Base-by-base conservation (phyloP, 2,113 vertebrate genomes). In the Ophthalmotilapia sp. region DNA sequence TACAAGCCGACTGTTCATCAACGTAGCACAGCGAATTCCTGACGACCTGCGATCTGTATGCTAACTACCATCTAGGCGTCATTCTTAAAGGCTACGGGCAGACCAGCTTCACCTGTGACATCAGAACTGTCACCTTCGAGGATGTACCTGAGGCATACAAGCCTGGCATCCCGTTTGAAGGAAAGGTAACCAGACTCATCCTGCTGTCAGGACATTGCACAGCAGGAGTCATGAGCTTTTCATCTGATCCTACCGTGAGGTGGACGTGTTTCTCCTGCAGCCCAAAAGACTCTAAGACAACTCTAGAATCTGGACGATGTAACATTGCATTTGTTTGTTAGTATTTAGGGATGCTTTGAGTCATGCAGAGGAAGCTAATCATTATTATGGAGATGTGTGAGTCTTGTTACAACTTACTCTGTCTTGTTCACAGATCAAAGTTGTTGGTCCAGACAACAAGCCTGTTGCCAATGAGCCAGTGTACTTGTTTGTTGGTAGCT, bases 161-260 rank as follows among this genome's bases (percentile, higher is more conserved):
- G 31, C 91, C 84, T 4, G 95, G 96, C 10, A 92, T 96, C 68
- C 7, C 81, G 0, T 95, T 92, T 29, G 92, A 94, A 7, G 96
- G 95, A 87, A 96, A 95, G 95, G 96, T 96, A 93, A 91, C 19
- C 11, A 9, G 12, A 85, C 42, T 77, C 42, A n/a, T 7, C 40
- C 21, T 45, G 38, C 21, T 73, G 14, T 19, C 23, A 75, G 68
- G 6, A 47, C 40, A 47, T 10, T 75, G 68, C 42, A 73, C 21
- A 47, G 21, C 23, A 2, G 38, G n/a, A 26, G 45, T 45, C 13
- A 73, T 15, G 38, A 42, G 21, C 68, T 42, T 42, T 9, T 70
- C 36, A 40, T 70, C 65, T 73, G 21, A 73, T 73, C 13, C 2
- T 7, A 45, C 40, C 14, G 6, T 73, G 40, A 73, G 21, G 40